A percentile compares a stretch with the other conserved stretches of the same genome.
Conservation (phyloP, 1,140 invertebrate genomes). For the Drosophila ambigua region DNA sequence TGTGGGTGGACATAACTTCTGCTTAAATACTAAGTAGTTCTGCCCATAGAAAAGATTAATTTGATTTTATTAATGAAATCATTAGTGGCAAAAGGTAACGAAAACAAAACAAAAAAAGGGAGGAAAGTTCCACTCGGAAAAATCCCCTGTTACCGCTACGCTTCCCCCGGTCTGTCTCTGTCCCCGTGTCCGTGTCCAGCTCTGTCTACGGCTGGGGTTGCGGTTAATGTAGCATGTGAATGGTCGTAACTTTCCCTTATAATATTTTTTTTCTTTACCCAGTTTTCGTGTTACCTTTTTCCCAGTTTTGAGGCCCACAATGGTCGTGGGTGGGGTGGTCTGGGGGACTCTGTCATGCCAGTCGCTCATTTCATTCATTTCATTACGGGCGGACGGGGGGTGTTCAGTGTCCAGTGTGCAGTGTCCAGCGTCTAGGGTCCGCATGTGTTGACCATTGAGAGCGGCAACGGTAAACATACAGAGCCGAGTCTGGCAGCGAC, state of each 20-base stretch:
- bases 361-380: conserved; percentile 46
- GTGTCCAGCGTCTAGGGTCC: neutral
- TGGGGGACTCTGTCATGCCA: conserved; percentile 30
- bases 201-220: conserved; percentile 11
- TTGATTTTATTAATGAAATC: conserved; percentile 80
- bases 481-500: conserved; percentile 11
- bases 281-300: conserved; percentile 17
- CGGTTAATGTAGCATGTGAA: conserved; percentile 72
- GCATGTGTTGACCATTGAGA: conserved; percentile 27
- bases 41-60: conserved; percentile 55
- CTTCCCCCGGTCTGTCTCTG: no score
- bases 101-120: conserved; percentile 17
- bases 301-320: neutral
- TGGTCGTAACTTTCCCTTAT: conserved; percentile 43
- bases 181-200: no score
- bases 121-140: conserved; percentile 5
- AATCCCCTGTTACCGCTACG: neutral
- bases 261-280: conserved; percentile 25
- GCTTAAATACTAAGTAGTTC: conserved; percentile 68
- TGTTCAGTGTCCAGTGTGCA: neutral
- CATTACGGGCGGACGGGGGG: conserved; percentile 1
- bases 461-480: conserved; percentile 52
- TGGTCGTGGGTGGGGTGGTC: neutral
- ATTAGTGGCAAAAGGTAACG: conserved; percentile 58
- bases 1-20: conserved; percentile 48